Evolutionary conservation across 2,797 vertebrate species (phyloP).

Genomic region (Onychomys torridus): DNA sequence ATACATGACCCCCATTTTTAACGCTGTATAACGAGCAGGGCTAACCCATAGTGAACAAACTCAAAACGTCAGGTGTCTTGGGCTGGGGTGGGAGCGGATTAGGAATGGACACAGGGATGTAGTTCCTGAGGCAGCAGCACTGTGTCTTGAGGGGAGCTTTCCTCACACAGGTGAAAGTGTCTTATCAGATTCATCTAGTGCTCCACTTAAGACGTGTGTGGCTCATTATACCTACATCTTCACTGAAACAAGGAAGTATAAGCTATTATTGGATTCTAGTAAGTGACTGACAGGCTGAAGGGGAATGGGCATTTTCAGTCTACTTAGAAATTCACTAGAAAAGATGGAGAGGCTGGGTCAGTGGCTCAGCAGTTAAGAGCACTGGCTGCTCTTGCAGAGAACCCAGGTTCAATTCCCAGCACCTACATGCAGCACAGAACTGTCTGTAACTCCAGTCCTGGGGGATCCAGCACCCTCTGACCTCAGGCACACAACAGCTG

Average conservation of each 20-base stretch:
- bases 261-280: not conserved
- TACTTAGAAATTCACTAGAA: conserved; percentile 4
- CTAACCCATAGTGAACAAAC: not conserved
- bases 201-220: not conserved
- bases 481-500: not conserved
- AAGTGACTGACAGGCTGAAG: not conserved
- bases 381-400: not conserved
- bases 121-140: not conserved
- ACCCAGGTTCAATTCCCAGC: not conserved
- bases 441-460: not conserved
- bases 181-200: not conserved
- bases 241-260: not conserved
- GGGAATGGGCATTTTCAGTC: not conserved
- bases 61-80: not conserved
- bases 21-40: not conserved
- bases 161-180: not conserved
- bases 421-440: not conserved
- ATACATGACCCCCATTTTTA: not conserved
- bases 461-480: not conserved
- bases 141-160: not conserved
- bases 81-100: not conserved
- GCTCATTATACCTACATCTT: conserved; percentile 35
- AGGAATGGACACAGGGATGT: not conserved
- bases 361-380: not conserved
- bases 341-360: not conserved